These are phyloP conservation scores for Amblyraja radiata DNA, from an alignment of 2,797 vertebrate species.

Conservation along the genomic window DNA sequence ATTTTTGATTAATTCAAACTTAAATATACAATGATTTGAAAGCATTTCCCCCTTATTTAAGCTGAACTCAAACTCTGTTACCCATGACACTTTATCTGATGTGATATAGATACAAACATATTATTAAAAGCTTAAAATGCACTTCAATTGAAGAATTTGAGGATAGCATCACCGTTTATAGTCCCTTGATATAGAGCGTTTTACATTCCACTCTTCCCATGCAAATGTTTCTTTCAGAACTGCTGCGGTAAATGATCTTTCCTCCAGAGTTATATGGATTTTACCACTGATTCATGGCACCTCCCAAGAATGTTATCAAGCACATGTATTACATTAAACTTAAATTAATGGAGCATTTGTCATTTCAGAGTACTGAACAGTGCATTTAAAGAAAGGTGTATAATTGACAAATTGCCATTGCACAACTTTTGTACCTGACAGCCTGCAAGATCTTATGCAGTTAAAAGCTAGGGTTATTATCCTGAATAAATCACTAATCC, in stretches of 20 bases:
- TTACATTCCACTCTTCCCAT: background rate
- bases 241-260: constrained; percentile 7
- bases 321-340: constrained; percentile 1
- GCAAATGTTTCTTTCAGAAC: background rate
- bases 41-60: background rate
- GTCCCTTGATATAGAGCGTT: too few relatives aligned
- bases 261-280: background rate
- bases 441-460: background rate
- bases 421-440: background rate
- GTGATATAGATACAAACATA: too few relatives aligned
- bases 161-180: background rate
- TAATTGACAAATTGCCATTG: constrained; percentile 10
- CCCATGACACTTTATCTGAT: background rate
- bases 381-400: constrained; percentile 22
- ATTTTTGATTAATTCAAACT: background rate
- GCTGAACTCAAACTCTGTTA: background rate
- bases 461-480: constrained; percentile 1
- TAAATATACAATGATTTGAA: background rate
- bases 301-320: background rate
- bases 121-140: background rate
- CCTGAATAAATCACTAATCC: background rate
- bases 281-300: constrained; percentile 4
- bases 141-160: background rate
- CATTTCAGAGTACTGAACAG: background rate
- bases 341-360: constrained; percentile 10